Evolutionary conservation across 2,113 vertebrate genomes (phyloP), one percentile per base, ranked within the genome.

Genomic region (Gymnogyps californianus): DNA sequence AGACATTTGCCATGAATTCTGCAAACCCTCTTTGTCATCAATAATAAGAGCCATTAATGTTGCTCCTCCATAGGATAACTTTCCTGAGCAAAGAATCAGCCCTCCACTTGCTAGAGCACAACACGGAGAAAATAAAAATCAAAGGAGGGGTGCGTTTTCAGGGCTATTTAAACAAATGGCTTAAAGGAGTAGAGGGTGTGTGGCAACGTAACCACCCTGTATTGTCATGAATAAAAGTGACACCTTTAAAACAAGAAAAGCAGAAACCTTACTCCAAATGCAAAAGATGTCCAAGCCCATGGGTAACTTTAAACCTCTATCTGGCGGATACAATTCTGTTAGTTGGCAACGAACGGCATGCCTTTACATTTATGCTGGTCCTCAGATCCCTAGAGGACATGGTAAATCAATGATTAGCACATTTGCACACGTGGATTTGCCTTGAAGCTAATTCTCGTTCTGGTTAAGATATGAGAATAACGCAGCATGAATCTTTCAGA

Each of bases 361-460:
- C 58, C 78, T 86, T 97, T 71, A 42, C 20, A 83, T 78, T 85
- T 72, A 31, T 34, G 61, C 31, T 74, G 47, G 38, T 83, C 80
- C 55, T 89, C 59, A 32, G 29, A 86, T 78, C 31, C 75, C 54
- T 55, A 52, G 91, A 91, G 62, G 84, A 84, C 79, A 61, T 13
- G 31, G 55, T 38, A 89, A 90, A 96, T 77, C 91, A 90, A 58
- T 93, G 91, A 93, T 64, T 54, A 95, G 46, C 87, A 82, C 32
- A 34, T 94, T 36, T 82, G 80, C 55, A 65, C 57, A 64, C 8
- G 9, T 61, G 57, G 59, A 64, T 90, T 87, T 97, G 77, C 93
- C 92, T 92, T 80, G 64, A 89, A 96, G 93, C 11, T 8, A 97
- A 17, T 71, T 94, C 54, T 44, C 4, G 0, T 52, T 47, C 44